Conservation (phyloP, 2,888 invertebrate genomes). For the Dioctria linearis region DNA sequence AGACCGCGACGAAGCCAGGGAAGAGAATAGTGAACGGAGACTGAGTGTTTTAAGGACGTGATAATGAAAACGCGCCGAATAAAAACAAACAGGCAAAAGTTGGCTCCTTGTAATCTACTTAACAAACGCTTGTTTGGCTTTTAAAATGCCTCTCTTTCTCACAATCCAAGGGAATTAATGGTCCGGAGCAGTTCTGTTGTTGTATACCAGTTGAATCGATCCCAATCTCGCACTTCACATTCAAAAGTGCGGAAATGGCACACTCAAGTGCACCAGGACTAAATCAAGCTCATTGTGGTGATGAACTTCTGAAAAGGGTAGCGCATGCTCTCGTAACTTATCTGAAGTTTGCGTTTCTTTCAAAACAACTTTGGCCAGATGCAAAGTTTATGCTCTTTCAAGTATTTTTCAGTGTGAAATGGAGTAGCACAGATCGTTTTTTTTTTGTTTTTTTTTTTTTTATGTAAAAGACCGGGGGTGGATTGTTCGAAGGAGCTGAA, state of each 20-base stretch:
- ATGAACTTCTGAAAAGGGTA: slow-evolving; percentile 19
- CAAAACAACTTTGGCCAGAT: slow-evolving; percentile 37
- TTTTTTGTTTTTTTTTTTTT: no score
- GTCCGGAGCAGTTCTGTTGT: neutral
- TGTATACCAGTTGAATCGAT: slow-evolving; percentile 6
- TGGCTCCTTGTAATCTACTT: slow-evolving; percentile 31
- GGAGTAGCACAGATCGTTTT: slow-evolving; percentile 7
- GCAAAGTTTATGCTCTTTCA: slow-evolving; percentile 33
- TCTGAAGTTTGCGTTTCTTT: slow-evolving; percentile 27
- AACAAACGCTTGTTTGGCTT: slow-evolving; percentile 30
- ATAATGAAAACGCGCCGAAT: slow-evolving; percentile 35
- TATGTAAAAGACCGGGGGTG: no score
- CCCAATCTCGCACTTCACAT: slow-evolving; percentile 30
- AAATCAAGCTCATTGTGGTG: slow-evolving; percentile 37
- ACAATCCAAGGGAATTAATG: neutral
- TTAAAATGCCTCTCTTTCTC: slow-evolving; percentile 14
- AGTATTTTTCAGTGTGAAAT: slow-evolving; percentile 37
- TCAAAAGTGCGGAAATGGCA: slow-evolving; percentile 48
- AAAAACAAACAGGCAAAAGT: slow-evolving; percentile 42
- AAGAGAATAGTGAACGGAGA: neutral
- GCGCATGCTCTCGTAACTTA: slow-evolving; percentile 43
- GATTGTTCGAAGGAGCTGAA: no score
- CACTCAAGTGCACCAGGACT: slow-evolving; percentile 30
- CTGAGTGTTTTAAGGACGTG: slow-evolving; percentile 18
- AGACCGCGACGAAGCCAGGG: slow-evolving; percentile 16